Evolutionary conservation across 2,888 invertebrate species (phyloP), one percentile per base, ranked within the genome.

Genomic region (Acrobasis suavella): DNA sequence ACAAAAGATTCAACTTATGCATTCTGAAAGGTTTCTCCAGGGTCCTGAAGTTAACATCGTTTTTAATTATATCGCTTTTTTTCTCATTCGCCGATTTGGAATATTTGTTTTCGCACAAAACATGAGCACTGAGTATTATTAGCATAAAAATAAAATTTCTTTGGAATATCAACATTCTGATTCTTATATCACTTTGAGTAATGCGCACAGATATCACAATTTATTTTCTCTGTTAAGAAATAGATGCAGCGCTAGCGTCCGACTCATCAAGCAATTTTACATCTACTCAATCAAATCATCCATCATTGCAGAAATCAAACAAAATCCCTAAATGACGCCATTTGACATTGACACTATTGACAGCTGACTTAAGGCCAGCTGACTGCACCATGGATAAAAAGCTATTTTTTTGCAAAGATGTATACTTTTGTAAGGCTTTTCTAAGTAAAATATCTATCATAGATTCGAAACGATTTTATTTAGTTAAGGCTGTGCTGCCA

Each of bases 1-100:
- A 98, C 32, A 98, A 89, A 64, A 97, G 86, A 89, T 98, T 98
- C 42, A 98, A 86, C 89, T 98, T 98, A 39, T 96, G 95, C 96
- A 98, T 97, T 71, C 98, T 94, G 87, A 96, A 98, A 6, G 98
- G 98, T 76, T 96, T 95, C 70, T 97, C 95, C 55, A 97, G 84
- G 65, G 94, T 95, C 76, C 96, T 94, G 69, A 97, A 94, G 65
- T 95, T 93, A 0, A 94, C 89, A 64, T 85, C 83, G 7, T 17
- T 54, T 63, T 74, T 75, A 62, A 80, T 81, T 64, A 84, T 82
- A 32, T 54, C 50, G 63, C 73, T 75, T 62, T 80, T 81, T 63
- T 89, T 89, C 66, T 86, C 83, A 76, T 94, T 94, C 3, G 94
- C 94, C 64, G 93, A 90, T 52, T 92, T 93, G 0, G 95, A 94